These are phyloP conservation scores for Manis crassicaudata DNA, from an alignment of 2,797 vertebrate species.

Conservation along the genomic window DNA sequence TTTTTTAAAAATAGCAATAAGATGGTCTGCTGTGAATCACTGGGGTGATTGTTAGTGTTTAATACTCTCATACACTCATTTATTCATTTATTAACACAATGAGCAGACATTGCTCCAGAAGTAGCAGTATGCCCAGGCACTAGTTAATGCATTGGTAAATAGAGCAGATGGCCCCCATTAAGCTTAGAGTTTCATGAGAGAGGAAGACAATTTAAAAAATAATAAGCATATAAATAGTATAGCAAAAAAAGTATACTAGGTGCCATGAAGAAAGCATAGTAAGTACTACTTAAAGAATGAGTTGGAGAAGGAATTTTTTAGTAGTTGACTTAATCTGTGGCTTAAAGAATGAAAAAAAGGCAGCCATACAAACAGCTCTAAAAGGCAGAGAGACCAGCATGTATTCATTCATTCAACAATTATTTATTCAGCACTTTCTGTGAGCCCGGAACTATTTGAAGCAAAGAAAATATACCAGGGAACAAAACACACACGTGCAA, in stretches of 20 bases:
- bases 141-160: background rate
- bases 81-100: background rate
- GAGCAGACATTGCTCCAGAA: background rate
- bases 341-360: slow-evolving; percentile 17
- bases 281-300: background rate
- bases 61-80: background rate
- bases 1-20: background rate
- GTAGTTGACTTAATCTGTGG: background rate
- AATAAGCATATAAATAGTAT: background rate
- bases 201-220: background rate
- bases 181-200: background rate
- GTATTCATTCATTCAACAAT: background rate
- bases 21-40: background rate
- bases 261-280: background rate
- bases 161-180: background rate
- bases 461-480: background rate
- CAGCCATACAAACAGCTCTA: background rate
- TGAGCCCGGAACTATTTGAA: background rate
- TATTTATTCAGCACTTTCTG: background rate
- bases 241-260: background rate
- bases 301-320: background rate
- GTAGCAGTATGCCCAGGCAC: background rate
- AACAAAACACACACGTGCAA: background rate
- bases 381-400: background rate
- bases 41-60: background rate